Base-by-base conservation (phyloP, 2,888 invertebrate genomes). In the Diogma glabrata region DNA sequence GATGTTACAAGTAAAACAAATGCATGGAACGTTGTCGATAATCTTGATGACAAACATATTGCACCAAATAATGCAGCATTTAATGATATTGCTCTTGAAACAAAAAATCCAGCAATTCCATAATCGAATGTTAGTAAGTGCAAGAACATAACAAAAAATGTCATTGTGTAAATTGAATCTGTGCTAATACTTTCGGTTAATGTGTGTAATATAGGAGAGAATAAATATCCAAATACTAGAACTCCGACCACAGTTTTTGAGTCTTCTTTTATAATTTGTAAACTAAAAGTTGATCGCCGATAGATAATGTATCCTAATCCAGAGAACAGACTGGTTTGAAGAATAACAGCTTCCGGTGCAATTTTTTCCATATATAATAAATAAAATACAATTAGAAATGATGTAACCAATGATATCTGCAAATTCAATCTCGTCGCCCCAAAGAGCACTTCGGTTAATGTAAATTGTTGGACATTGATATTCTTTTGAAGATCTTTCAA, bases 111-210 rank as follows among this genome's bases (percentile, higher is more conserved):
- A 14, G 65, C 60, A 0, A 90, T 78, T 5, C 90, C 91, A 63
- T 97, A 99, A 66, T 97, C 92, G 63, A 88, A 91, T 64, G 94
- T 94, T 59, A 90, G 77, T 54, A 97, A 73, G 73, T 97, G 95
- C 1, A 88, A 70, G 0, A 88, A 63, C 73, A 96, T 81, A 81
- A 94, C 89, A 12, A 89, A 75, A 17, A 87, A 82, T 0, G 95
- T 82, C 78, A 87, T 90, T 2, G 93, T 90, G 63, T 93, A 95
- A 63, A 99, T 95, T 0, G 97, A 95, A 64, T 99, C 96, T 0
- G 96, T 96, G 63, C 94, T 94, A 3, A 99, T 89, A 0, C 95
- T 93, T 64, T 93, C 91, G 0, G 99, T 97, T 48, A 99, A 73
- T 0, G 94, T 96, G 66, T 95, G 90, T 26, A 95, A 70, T 16